Conservation (phyloP, 2,888 invertebrate species). For the Heliconius ismenius region DNA sequence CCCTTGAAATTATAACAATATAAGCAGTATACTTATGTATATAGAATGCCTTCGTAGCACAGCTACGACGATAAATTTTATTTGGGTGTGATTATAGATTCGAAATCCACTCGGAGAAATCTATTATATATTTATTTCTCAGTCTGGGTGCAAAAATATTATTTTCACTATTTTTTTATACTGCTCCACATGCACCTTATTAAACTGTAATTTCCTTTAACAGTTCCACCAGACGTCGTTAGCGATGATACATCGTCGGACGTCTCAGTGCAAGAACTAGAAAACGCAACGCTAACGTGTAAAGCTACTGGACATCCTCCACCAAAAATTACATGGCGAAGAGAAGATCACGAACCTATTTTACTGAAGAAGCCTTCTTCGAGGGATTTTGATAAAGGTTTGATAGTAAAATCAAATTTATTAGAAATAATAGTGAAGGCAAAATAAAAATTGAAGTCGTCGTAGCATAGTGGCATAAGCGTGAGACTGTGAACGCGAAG, state of each 20-base stretch:
- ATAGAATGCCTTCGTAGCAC: too few relatives aligned
- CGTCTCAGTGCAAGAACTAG: conserved; percentile 90
- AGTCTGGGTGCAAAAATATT: too few relatives aligned
- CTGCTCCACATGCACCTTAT: neutral
- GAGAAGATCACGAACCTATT: conserved; percentile 87
- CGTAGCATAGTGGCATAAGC: neutral
- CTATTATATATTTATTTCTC: too few relatives aligned
- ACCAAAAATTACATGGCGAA: conserved; percentile 91
- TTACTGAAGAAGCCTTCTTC: conserved; percentile 79
- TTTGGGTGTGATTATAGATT: neutral
- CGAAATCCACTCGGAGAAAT: neutral
- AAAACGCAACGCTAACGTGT: conserved; percentile 91
- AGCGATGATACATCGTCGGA: conserved; percentile 90
- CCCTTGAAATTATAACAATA: too few relatives aligned
- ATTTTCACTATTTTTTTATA: too few relatives aligned
- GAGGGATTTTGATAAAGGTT: conserved; percentile 77
- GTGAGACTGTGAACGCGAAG: neutral
- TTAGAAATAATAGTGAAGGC: neutral
- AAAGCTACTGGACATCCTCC: conserved; percentile 91
- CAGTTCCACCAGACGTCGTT: conserved; percentile 90
- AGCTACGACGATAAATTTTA: neutral
- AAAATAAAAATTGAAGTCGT: neutral
- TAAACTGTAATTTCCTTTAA: conserved; percentile 42
- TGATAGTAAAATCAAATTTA: neutral
- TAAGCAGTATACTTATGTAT: too few relatives aligned